Evolutionary conservation across 2,113 vertebrate genomes (phyloP).

Genomic region (Brachypodius melanocephalos): DNA sequence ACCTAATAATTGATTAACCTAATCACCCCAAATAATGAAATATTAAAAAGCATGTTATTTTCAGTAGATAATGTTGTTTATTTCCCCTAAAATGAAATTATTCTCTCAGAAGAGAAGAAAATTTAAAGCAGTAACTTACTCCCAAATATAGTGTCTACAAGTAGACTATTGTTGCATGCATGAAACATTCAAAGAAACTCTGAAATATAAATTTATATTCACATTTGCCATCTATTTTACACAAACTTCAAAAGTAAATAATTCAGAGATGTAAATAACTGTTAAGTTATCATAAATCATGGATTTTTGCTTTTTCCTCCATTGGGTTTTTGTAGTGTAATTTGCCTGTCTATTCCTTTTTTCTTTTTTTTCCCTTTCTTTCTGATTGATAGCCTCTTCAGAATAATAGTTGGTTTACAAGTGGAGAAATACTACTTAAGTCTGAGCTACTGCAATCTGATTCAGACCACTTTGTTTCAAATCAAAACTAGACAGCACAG

Average conservation of each 20-base stretch:
- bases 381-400: not conserved
- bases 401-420: not conserved
- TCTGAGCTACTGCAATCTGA: not conserved
- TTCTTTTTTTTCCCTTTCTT: no score
- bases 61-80: not conserved
- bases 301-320: not conserved
- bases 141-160: not conserved
- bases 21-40: accelerated
- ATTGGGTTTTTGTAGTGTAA: accelerated
- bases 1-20: not conserved
- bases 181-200: not conserved
- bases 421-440: not conserved
- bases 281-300: not conserved
- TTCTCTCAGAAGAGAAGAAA: not conserved
- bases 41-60: not conserved
- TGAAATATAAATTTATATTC: not conserved
- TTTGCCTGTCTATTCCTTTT: not conserved
- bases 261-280: not conserved
- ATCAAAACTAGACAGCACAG: not conserved
- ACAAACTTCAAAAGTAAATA: not conserved
- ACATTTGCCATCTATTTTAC: not conserved
- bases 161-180: not conserved
- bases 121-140: not conserved
- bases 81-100: not conserved
- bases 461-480: not conserved